These are phyloP conservation scores for Grammomys dolichurus DNA, from an alignment of 2,113 vertebrate species.

Conservation along the genomic window DNA sequence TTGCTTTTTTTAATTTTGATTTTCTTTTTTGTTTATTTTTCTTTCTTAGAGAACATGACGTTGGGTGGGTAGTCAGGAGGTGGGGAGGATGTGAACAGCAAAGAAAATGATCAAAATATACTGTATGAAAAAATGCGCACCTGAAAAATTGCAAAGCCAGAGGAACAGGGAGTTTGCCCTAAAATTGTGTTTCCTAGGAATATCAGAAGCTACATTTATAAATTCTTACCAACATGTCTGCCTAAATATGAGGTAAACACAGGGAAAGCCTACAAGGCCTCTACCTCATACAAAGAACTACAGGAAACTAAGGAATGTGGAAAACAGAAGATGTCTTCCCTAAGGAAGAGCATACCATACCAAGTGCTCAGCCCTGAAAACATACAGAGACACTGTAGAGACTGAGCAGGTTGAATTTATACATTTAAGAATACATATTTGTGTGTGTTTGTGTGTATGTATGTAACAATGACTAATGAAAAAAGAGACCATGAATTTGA, in stretches of 20 bases:
- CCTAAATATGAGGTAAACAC: background rate
- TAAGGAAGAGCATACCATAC: background rate
- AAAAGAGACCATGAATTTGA: too few species aligned
- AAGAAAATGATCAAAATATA: background rate
- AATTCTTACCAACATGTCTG: background rate
- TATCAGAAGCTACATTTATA: background rate
- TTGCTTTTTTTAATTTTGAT: background rate
- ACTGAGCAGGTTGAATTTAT: background rate
- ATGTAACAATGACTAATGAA: too few species aligned
- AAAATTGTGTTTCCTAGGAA: background rate
- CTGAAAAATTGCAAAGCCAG: background rate
- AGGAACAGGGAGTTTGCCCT: background rate
- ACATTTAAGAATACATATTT: background rate
- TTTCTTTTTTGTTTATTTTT: background rate
- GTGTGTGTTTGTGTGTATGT: too few species aligned
- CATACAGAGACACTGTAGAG: background rate
- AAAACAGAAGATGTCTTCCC: background rate
- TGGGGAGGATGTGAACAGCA: background rate
- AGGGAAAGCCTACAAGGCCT: background rate
- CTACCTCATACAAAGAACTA: background rate
- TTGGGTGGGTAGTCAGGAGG: background rate
- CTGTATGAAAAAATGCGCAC: background rate
- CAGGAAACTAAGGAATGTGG: background rate
- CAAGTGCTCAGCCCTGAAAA: background rate
- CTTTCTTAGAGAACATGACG: background rate